Conservation (phyloP, 2,113 vertebrate genomes). For the Sminthopsis crassicaudata region DNA sequence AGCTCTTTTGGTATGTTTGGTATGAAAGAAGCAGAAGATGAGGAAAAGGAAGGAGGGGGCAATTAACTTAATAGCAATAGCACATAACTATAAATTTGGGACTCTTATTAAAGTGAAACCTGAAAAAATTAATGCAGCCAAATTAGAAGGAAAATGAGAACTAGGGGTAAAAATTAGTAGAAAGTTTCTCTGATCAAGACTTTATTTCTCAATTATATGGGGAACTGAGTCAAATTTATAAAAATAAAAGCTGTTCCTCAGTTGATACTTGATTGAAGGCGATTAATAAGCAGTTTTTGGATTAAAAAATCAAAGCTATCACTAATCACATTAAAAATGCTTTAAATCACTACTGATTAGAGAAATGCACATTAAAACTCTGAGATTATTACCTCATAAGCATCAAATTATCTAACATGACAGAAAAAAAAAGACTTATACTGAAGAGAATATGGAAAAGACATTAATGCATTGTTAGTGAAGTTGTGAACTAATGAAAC, state of each 20-base stretch:
- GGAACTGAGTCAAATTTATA: neutral
- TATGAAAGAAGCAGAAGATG: neutral
- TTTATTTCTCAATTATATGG: too few relatives aligned
- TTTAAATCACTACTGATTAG: neutral
- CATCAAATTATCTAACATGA: neutral
- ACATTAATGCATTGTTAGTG: neutral
- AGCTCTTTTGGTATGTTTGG: constrained; percentile 14
- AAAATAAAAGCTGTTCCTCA: neutral
- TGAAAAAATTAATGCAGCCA: too few relatives aligned
- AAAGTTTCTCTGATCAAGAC: too few relatives aligned
- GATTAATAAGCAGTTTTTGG: neutral
- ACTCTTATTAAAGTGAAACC: neutral
- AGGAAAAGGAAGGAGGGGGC: neutral
- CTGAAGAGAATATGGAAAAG: neutral
- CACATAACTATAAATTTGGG: neutral
- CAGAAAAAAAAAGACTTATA: neutral
- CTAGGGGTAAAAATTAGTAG: too few relatives aligned
- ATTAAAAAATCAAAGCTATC: neutral
- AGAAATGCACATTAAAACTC: neutral
- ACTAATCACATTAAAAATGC: neutral
- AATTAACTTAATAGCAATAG: neutral
- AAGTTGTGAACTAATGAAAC: neutral
- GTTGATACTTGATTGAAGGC: neutral
- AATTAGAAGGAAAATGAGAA: too few relatives aligned
- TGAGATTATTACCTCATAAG: neutral